Base-by-base conservation (phyloP, 2,113 vertebrate genomes). In the Zosterops borbonicus region DNA sequence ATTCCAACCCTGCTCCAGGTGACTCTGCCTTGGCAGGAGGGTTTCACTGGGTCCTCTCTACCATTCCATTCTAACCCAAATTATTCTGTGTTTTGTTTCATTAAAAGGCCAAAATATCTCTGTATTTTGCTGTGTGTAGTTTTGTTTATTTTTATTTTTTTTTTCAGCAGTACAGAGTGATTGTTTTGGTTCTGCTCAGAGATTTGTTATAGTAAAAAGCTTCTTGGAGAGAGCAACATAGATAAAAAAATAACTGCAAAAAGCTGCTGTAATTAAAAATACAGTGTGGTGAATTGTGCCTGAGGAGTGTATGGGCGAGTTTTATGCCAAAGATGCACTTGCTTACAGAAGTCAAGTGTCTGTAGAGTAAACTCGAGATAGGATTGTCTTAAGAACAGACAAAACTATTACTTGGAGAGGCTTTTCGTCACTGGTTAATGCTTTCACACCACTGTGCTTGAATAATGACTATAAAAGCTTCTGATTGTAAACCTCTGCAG, bases 351-450 rank as follows among this genome's bases (percentile, higher is more conserved):
- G 55, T 39, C 37, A 25, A 13, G 39, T n/a, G 39, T 23, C 19
- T 69, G 1, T 14, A 27, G 28, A 17, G n/a, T 90, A 22, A 74
- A 35, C 19, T 50, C 28, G 9, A 14, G 33, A 6, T 41, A 70
- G 15, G 11, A 1, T 20, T 59, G 58, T 3, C 5, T 23, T 55
- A 42, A 33, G 23, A 63, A 21, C 7, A 11, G 37, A 18, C 28
- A 52, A 29, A 58, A 7, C 35, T 74, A 0, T 14, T 47, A 2
- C 3, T 11, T 7, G 37, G 35, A 49, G 31, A 52, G 22, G 9
- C 20, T 62, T 53, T 24, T 27, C 22, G 17, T 31, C 22, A 0
- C 22, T 52, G 28, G 5, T 35, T 53, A n/a, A 7, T 67, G 31
- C 33, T 88, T n/a, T 29, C 67, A 12, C 77, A 33, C 23, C 8